Evolutionary conservation across 2,113 vertebrate species (phyloP).

Genomic region (Sorex fumeus): DNA sequence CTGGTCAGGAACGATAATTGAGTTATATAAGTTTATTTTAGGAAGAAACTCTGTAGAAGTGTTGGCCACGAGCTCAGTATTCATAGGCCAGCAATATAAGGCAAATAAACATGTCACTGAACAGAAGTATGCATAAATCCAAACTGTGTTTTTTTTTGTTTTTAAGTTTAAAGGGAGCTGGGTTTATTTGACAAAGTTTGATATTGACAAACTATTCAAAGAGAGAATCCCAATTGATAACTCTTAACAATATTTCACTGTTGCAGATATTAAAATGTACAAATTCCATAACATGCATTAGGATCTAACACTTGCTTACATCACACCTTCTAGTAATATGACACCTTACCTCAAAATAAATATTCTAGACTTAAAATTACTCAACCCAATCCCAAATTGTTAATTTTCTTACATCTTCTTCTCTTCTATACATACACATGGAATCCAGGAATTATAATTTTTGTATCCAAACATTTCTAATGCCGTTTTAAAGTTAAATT

Average conservation of each 20-base stretch:
- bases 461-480: background rate
- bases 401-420: background rate
- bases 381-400: background rate
- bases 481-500: background rate
- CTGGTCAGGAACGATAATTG: background rate
- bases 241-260: no score
- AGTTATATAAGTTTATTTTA: background rate
- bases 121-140: background rate
- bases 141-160: background rate
- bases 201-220: background rate
- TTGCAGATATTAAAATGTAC: no score
- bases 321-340: no score
- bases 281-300: no score
- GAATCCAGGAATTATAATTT: background rate
- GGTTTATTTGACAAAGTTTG: background rate
- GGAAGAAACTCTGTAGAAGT: background rate
- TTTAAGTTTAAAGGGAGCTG: background rate
- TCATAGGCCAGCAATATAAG: background rate
- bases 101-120: background rate
- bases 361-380: background rate
- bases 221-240: background rate
- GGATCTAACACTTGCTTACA: no score
- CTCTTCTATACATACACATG: fast-evolving
- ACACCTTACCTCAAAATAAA: slow-evolving; percentile 5
- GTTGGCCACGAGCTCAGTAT: background rate